Percentiles rank a stretch among this genome's conserved stretches.
Conservation (phyloP, 2,888 invertebrate genomes). For the Cephus pulcher region DNA sequence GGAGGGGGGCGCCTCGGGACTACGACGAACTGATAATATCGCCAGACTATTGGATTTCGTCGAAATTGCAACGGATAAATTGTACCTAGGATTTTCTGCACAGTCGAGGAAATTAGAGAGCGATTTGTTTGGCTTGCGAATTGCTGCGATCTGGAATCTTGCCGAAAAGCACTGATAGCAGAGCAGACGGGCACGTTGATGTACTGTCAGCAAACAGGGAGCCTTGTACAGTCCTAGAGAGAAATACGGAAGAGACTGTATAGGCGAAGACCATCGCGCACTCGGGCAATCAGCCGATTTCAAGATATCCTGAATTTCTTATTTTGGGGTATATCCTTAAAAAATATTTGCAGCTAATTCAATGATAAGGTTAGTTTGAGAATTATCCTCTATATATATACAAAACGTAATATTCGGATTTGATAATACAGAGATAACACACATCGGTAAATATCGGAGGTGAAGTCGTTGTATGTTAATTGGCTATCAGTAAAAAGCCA, state of each 20-base stretch:
- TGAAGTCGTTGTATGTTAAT: too few relatives aligned
- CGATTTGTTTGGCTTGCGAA: slow-evolving; percentile 23
- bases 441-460: too few relatives aligned
- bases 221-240: neutral
- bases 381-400: too few relatives aligned
- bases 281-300: too few relatives aligned
- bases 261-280: neutral
- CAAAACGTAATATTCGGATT: too few relatives aligned
- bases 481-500: too few relatives aligned
- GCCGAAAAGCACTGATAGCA: slow-evolving; percentile 17
- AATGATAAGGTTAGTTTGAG: too few relatives aligned
- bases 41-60: slow-evolving; percentile 18
- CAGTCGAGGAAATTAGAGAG: slow-evolving; percentile 16
- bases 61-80: slow-evolving; percentile 4
- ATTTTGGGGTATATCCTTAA: too few relatives aligned
- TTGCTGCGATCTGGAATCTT: slow-evolving; percentile 20
- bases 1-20: neutral
- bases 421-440: too few relatives aligned
- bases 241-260: neutral
- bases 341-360: too few relatives aligned
- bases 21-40: slow-evolving; percentile 20
- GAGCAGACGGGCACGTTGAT: neutral
- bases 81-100: neutral
- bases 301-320: too few relatives aligned
- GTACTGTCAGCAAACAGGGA: neutral